Evolutionary conservation across 2,113 vertebrate species (phyloP).

Genomic region (Macquaria ambigua): DNA sequence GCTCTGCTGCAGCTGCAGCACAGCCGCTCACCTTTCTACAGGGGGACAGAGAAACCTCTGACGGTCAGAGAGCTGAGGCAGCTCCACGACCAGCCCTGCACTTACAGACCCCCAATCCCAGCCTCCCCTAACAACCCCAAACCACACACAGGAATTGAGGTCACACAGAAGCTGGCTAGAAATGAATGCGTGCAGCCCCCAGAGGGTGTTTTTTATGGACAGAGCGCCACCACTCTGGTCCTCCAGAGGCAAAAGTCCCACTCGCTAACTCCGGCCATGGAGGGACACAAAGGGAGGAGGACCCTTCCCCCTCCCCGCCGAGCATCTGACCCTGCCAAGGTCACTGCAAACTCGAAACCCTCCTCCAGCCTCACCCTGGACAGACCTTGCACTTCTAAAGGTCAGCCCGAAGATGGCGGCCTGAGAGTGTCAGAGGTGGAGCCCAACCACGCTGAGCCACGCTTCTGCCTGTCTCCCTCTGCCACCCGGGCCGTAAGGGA

Average conservation of each 20-base stretch:
- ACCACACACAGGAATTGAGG: conserved; percentile 41
- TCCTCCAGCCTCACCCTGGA: conserved; percentile 48
- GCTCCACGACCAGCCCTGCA: conserved; percentile 54
- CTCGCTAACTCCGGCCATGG: conserved; percentile 50
- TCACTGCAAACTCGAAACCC: neutral
- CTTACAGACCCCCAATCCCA: neutral
- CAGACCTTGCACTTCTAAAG: conserved; percentile 25
- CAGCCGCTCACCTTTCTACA: conserved; percentile 73
- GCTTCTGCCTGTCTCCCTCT: conserved; percentile 76
- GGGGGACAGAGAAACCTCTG: conserved; percentile 62
- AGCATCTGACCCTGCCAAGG: conserved; percentile 60
- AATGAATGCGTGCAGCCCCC: conserved; percentile 64
- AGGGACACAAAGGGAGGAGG: conserved; percentile 39
- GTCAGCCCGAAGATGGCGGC: conserved; percentile 32
- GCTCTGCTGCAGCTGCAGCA: conserved; percentile 73
- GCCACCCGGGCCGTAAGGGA: conserved; percentile 67
- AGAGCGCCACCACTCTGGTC: conserved; percentile 73
- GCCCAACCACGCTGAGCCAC: conserved; percentile 26
- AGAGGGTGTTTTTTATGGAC: conserved; percentile 81
- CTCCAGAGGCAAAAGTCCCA: conserved; percentile 72
- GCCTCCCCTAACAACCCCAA: conserved; percentile 17
- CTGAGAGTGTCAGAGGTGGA: conserved; percentile 60
- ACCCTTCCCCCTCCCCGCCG: conserved; percentile 59
- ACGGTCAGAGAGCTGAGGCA: conserved; percentile 71
- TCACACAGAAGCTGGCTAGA: conserved; percentile 13